Conservation (phyloP, 2,113 vertebrate species). For the Thalassarche chlororhynchos region DNA sequence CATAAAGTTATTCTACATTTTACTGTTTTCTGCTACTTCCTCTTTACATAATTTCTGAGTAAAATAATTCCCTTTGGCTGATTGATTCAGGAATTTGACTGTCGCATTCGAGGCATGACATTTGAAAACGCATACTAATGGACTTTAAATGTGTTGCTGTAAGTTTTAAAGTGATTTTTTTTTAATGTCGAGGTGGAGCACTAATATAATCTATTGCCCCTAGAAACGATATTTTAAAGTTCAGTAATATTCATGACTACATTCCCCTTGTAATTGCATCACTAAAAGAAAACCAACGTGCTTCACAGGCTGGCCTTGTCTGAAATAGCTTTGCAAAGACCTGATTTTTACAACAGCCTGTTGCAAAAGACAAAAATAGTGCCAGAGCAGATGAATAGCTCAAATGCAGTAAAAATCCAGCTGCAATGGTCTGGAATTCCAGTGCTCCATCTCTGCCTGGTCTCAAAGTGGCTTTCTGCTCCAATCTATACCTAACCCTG, state of each 20-base stretch:
- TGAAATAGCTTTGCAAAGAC: neutral
- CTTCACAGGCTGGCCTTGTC: neutral
- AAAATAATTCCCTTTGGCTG: constrained; percentile 43
- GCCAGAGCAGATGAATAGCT: neutral
- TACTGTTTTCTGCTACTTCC: neutral
- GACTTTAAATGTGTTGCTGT: constrained; percentile 31
- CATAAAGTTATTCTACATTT: neutral
- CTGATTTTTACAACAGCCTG: neutral
- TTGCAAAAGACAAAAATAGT: neutral
- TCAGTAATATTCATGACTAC: neutral
- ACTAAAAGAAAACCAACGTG: neutral
- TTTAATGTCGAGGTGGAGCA: neutral
- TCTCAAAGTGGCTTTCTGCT: neutral
- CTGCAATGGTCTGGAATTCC: neutral
- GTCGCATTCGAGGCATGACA: neutral
- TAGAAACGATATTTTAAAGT: constrained; percentile 19
- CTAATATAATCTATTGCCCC: constrained; percentile 2
- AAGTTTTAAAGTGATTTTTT: neutral
- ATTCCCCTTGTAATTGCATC: neutral
- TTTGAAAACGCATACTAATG: constrained; percentile 29
- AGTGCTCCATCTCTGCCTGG: neutral
- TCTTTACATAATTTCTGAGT: neutral
- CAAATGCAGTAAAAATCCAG: neutral
- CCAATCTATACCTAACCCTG: neutral
- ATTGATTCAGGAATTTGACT: constrained; percentile 50